Percentiles rank a stretch among this genome's conserved stretches.
Conservation (phyloP, 2,797 vertebrate species). For the Rhyacichthys aspro region DNA sequence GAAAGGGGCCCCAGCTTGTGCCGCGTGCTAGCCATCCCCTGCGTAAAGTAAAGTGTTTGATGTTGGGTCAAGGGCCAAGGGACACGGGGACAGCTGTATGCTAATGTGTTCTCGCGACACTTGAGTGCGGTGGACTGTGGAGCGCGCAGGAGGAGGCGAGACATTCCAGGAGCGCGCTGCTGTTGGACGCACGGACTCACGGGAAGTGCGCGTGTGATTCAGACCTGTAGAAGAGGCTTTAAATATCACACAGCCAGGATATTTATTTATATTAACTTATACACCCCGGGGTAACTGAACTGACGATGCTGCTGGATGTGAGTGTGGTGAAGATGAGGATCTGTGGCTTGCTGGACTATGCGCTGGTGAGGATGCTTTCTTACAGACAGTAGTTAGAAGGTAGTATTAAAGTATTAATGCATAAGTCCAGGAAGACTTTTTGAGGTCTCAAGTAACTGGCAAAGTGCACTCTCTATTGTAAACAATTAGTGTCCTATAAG, state of each 20-base stretch:
- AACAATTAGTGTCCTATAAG: too few species aligned
- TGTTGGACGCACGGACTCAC: conserved; percentile 5
- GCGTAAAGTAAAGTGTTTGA: conserved; percentile 54
- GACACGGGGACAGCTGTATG: conserved; percentile 83
- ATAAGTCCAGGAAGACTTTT: too few species aligned
- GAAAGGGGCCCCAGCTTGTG: conserved; percentile 3
- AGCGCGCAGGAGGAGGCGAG: conserved; percentile 27
- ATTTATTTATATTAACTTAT: conserved; percentile 9
- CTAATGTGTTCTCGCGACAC: conserved; percentile 74
- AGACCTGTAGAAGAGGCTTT: background rate
- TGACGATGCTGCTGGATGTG: conserved; percentile 69
- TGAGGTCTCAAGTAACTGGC: too few species aligned
- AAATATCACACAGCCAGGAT: background rate
- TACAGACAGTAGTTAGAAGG: too few species aligned
- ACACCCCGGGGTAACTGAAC: background rate
- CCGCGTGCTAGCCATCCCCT: background rate
- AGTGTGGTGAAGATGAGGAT: conserved; percentile 82
- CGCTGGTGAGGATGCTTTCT: conserved; percentile 78
- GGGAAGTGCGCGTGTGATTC: conserved; percentile 4
- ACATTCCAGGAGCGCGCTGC: conserved; percentile 30
- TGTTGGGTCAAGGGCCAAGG: conserved; percentile 51
- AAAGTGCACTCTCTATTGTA: too few species aligned
- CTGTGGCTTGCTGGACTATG: conserved; percentile 78
- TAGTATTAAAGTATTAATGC: too few species aligned
- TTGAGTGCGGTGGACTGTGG: conserved; percentile 12